Base-by-base conservation (phyloP, 2,797 vertebrate species). In the Tarsius wallacei region DNA sequence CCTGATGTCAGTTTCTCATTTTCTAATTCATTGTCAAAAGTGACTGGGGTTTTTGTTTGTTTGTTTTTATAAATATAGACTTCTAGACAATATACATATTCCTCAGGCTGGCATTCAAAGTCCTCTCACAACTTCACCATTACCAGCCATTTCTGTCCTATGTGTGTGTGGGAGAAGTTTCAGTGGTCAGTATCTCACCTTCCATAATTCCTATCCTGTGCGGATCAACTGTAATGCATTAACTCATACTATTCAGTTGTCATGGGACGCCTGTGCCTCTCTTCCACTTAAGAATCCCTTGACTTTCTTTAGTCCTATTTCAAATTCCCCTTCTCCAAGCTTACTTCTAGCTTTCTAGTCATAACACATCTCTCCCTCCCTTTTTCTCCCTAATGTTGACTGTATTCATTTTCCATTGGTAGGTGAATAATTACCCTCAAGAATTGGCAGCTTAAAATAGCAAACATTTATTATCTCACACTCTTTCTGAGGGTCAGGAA, bases 11-110 rank as follows among this genome's bases (percentile, higher is more conserved):
- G 1, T 78, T 90, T 88, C 31, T 91, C 28, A 57, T 85, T 11
- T 22, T 90, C 64, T 22, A 81, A 59, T 91, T 68, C 33, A 53
- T 73, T 84, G 36, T 17, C 59, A 64, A 55, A 97, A 77, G 1
- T n/a, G 3, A 5, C 70, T 90, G 26, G 10, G 51, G 66, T 77
- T 87, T 17, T 57, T 88, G 95, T 57, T 15, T 53, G 66, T 77
- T 87, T 17, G 51, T 88, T 96, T 57, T 15, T 53, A 15, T 47
- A 80, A 76, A 63, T 28, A 51, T 2, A 68, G n/a, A 80, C 70
- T 49, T 86, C 19, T 61, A 36, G 21, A 57, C 17, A 83, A 51
- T 1, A n/a, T 3, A 28, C n/a, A 78, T 12, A 57, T 4, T 86
- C 26, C 19, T 42, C 42, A 57, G 81, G 21, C 21, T 80, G 64